Conservation (phyloP, 2,888 invertebrate species). For the Tridacna crocea region DNA sequence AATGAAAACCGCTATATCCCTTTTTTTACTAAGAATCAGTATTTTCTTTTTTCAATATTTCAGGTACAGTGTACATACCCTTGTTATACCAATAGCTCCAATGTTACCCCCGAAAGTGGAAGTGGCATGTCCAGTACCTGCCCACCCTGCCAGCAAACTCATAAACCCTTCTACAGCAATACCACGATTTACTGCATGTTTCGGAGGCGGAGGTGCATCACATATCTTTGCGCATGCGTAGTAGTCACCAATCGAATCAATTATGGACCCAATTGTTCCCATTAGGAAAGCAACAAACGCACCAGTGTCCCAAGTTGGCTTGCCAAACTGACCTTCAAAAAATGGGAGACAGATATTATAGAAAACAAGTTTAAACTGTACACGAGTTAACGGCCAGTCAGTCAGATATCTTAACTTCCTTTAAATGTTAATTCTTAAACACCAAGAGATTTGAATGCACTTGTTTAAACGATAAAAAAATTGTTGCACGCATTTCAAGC, state of each 20-base stretch:
- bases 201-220: conserved; percentile 91
- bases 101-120: conserved; percentile 63
- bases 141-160: conserved; percentile 62
- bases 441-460: no score
- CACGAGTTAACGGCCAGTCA: no score
- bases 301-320: conserved; percentile 59
- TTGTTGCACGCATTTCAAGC: no score
- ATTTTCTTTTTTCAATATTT: no score
- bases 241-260: conserved; percentile 90
- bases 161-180: conserved; percentile 63
- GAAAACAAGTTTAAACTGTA: no score
- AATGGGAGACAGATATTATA: no score
- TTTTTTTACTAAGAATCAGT: no score
- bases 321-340: conserved; percentile 71
- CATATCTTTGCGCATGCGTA: conserved; percentile 90
- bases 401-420: no score
- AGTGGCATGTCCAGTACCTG: conserved; percentile 60
- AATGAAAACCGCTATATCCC: no score
- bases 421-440: no score
- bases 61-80: conserved; percentile 38
- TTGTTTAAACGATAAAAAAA: no score
- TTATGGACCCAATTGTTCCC: conserved; percentile 70
- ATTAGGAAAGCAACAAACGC: conserved; percentile 69
- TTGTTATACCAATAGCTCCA: conserved; percentile 61
- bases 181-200: conserved; percentile 92